Percentiles rank a stretch among this genome's conserved stretches.
Conservation (phyloP, 2,797 vertebrate genomes). For the Chloroceryle amazona region DNA sequence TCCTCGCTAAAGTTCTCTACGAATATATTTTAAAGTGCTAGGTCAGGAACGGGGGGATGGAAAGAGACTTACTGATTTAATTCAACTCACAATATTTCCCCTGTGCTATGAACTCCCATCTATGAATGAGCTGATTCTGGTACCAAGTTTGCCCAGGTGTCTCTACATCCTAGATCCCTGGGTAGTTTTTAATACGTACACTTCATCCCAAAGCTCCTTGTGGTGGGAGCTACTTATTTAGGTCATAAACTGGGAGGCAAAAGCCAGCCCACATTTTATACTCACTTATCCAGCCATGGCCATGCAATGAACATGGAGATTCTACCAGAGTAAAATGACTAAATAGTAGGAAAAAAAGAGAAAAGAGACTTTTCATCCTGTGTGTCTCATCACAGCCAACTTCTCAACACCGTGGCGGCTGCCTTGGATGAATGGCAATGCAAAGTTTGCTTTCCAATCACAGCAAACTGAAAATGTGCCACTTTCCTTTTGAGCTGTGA, state of each 20-base stretch:
- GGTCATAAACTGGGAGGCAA: background rate
- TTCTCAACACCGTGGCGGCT: background rate
- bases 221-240: background rate
- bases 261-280: background rate
- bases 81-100: background rate
- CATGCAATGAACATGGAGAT: background rate
- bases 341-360: background rate
- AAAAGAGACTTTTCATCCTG: background rate
- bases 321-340: background rate
- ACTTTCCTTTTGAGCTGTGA: background rate
- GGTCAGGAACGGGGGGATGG: background rate
- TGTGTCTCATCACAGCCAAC: background rate
- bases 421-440: background rate
- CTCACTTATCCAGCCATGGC: fast-evolving
- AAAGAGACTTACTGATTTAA: background rate
- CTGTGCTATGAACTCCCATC: background rate
- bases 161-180: background rate
- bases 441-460: background rate
- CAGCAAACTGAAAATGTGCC: background rate
- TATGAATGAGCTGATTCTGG: background rate
- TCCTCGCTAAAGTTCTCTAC: background rate
- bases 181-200: background rate
- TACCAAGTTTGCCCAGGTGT: background rate
- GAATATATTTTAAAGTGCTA: background rate
- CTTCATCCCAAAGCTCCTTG: background rate